Conservation (phyloP, 2,888 invertebrate species). For the Catocala sponsa region DNA sequence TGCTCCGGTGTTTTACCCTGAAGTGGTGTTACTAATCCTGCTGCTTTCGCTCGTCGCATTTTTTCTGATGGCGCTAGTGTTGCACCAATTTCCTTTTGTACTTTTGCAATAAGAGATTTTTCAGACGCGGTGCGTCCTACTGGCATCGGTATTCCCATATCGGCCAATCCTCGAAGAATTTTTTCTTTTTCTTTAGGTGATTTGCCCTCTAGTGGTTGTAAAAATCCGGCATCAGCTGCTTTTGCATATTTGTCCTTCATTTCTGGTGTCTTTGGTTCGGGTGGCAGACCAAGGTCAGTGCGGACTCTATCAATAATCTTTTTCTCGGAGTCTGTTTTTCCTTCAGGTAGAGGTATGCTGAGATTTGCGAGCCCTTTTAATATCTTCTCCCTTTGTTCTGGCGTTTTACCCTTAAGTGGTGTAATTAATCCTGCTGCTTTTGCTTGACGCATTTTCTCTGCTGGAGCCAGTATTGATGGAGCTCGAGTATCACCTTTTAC, state of each 20-base stretch:
- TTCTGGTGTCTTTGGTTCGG: conserved; percentile 13
- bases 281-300: conserved; percentile 13
- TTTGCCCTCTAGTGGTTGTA: conserved; percentile 57
- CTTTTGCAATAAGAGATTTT: conserved; percentile 31
- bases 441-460: conserved; percentile 33
- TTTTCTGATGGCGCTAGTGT: conserved; percentile 51
- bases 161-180: conserved; percentile 28
- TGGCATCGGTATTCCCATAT: neutral
- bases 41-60: conserved; percentile 50
- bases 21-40: conserved; percentile 51
- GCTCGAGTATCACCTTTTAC: neutral
- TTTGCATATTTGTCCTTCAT: conserved; percentile 24
- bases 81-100: no score
- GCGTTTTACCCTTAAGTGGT: conserved; percentile 12
- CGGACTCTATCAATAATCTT: conserved; percentile 39
- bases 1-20: conserved; percentile 22
- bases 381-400: conserved; percentile 53
- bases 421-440: conserved; percentile 38
- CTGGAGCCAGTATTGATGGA: neutral
- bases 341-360: conserved; percentile 52
- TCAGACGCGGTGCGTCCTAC: conserved; percentile 54
- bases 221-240: conserved; percentile 29
- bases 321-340: conserved; percentile 33
- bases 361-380: conserved; percentile 38
- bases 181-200: conserved; percentile 54